Percentiles rank a stretch among this genome's conserved stretches.
These are phyloP conservation scores for Melangyna quadrimaculata DNA, from an alignment of 2,888 invertebrate species.

Conservation along the genomic window DNA sequence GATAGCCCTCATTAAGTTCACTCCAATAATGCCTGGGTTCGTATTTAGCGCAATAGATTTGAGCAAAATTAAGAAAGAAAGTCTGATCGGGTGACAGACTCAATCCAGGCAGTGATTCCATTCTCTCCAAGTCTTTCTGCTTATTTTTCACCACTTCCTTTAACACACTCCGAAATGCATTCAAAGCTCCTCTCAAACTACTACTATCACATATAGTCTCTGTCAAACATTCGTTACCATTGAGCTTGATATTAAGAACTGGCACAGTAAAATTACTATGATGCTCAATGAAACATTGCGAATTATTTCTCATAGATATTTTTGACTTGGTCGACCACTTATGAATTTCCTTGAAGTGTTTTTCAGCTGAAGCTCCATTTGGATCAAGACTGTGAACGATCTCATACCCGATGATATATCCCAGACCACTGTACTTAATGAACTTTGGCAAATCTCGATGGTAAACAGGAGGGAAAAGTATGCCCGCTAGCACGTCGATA, in stretches of 20 bases:
- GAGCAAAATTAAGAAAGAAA: too few relatives aligned
- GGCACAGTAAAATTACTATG: slow-evolving; percentile 11
- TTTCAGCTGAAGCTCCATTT: slow-evolving; percentile 73
- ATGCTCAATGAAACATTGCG: slow-evolving; percentile 5
- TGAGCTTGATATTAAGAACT: not conserved
- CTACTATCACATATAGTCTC: slow-evolving; percentile 78
- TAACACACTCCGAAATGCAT: slow-evolving; percentile 74
- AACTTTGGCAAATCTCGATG: slow-evolving; percentile 76
- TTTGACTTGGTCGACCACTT: not conserved
- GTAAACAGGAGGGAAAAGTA: slow-evolving; percentile 76
- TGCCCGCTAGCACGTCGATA: slow-evolving; percentile 77
- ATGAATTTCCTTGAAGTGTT: not conserved
- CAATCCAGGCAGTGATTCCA: slow-evolving; percentile 74
- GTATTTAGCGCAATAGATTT: too few relatives aligned
- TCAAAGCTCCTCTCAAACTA: slow-evolving; percentile 74
- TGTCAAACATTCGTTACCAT: not conserved
- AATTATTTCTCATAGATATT: not conserved
- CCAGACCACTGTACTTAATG: slow-evolving; percentile 77
- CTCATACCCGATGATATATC: slow-evolving; percentile 78
- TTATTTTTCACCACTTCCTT: slow-evolving; percentile 19
- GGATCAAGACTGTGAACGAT: slow-evolving; percentile 78
- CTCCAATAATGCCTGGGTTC: too few relatives aligned
- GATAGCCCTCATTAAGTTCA: too few relatives aligned
- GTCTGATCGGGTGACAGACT: too few relatives aligned
- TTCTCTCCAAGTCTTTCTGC: slow-evolving; percentile 29